Base-by-base conservation (phyloP, 2,113 vertebrate species). In the Phasianus colchicus region DNA sequence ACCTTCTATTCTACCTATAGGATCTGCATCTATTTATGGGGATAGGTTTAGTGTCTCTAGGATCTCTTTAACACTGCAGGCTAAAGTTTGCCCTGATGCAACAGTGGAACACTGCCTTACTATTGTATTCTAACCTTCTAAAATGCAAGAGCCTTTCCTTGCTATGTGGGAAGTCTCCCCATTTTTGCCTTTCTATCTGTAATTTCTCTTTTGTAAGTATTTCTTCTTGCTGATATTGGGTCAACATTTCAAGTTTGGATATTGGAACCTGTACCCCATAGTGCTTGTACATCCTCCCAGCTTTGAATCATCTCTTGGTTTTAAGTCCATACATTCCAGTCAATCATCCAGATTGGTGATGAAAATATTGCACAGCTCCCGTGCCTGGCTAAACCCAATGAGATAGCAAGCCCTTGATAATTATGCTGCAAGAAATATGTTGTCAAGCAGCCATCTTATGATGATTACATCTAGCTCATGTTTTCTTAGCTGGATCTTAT, bases 301-400 rank as follows among this genome's bases (percentile, higher is more conserved):
- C 54, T 55, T 29, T 96, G 86, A 94, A 87, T 96, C 86, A 95
- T 89, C 74, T 48, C 0, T 34, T 65, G 77, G 63, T 42, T 92
- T 93, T 82, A 30, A 66, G 54, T 75, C 83, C 71, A 40, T 89
- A 61, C 81, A 90, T 95, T 95, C 95, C 95, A 70, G 36, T 95
- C 89, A 81, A 4, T 95, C 93, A 94, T 90, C 92, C 54, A 3
- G 1, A 45, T 15, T 29, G 74, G 63, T 69, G 89, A 94, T 87
- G 86, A 75, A 95, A 90, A 85, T 75, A 93, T 76, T 93, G 66
- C 90, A 61, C 55, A 81, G 73, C 38, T 64, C 61, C 47, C 61
- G 2, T 57, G 65, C 73, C 70, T 95, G 88, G 86, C 80, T 88
- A 66, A 66, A 72, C 80, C 92, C 79, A 80, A 5, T 61, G 74